Evolutionary conservation across 2,888 invertebrate genomes (phyloP).

Genomic region (Caenorhabditis sulstoni): DNA sequence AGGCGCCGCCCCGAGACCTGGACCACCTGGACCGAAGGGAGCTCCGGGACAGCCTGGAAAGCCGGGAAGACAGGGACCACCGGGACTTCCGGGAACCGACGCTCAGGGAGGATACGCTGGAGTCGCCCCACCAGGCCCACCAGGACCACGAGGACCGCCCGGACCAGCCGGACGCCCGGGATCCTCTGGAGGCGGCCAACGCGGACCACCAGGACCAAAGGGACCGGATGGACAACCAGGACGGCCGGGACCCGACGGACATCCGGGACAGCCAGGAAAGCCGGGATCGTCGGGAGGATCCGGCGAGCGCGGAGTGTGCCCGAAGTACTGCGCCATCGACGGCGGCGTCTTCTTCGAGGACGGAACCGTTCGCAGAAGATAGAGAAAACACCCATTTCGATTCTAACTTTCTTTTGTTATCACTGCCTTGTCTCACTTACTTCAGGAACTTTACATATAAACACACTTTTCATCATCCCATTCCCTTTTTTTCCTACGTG

Average conservation of each 20-base stretch:
- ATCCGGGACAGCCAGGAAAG: slow-evolving; percentile 45
- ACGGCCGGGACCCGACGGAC: slow-evolving; percentile 55
- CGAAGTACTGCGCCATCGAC: slow-evolving; percentile 54
- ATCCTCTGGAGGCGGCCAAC: slow-evolving; percentile 39
- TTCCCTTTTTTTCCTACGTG: neutral
- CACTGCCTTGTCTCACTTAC: slow-evolving; percentile 25
- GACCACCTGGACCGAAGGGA: slow-evolving; percentile 59
- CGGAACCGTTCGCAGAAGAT: slow-evolving; percentile 53
- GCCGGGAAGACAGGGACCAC: slow-evolving; percentile 52
- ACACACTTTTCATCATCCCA: neutral
- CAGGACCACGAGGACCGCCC: slow-evolving; percentile 59
- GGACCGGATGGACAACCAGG: slow-evolving; percentile 59
- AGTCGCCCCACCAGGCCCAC: slow-evolving; percentile 63
- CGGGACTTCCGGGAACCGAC: slow-evolving; percentile 50
- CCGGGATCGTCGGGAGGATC: slow-evolving; percentile 50
- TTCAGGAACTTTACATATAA: slow-evolving; percentile 28
- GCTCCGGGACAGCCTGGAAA: slow-evolving; percentile 54
- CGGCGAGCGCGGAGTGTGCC: slow-evolving; percentile 49
- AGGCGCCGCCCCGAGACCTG: slow-evolving; percentile 46
- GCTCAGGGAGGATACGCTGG: slow-evolving; percentile 62
- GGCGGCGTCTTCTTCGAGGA: slow-evolving; percentile 62
- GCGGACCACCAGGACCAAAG: slow-evolving; percentile 60
- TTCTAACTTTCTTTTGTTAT: neutral
- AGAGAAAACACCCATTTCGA: neutral
- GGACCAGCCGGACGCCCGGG: slow-evolving; percentile 62